Evolutionary conservation across 2,797 vertebrate genomes (phyloP), one percentile per base, ranked within the genome.

Genomic region (Dermochelys coriacea): DNA sequence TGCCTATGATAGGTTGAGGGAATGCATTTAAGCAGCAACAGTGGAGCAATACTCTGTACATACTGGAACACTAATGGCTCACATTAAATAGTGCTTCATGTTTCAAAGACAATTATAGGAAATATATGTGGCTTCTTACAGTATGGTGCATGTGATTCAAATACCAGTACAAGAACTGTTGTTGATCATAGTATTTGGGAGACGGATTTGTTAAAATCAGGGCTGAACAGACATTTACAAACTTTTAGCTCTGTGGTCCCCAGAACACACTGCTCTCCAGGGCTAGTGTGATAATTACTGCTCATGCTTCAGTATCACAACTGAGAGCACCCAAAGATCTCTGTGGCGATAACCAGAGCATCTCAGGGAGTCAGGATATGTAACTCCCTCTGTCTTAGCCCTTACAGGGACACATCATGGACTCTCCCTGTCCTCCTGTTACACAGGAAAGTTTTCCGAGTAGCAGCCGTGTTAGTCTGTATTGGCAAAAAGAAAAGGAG

Each of bases 1-100:
- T 41, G 31, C 27, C 2, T 0, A 1, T 5, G 49, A 74, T 50
- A 55, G 1, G 0, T 21, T 82, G 51, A 0, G 0, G 23, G 79
- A 68, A 50, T 80, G 31, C 37, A 25, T 92, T 52, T 82, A 37
- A 6, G 0, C 6, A 45, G 6, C 12, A 37, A 0, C n/a, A 90
- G 12, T 16, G 55, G 57, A 12, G 77, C 47, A 31, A 41, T n/a
- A 55, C 34, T 82, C 12, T 77, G 50, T 1, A 45, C 61, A 9
- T 23, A 51, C 51, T 49, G 77, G 57, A 50, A 74, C 37, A 80
- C 82, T 84, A 78, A 37, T 82, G 47, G 10, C 21, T 82, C 75
- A 64, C 9, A 2, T 12, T 1, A 14, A 89, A 51, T 51, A 52
- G 11, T 31, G 3, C 49, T 82, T 45, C 68, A 12, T 68, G 74